Evolutionary conservation across 1,140 invertebrate genomes (phyloP).

Genomic region (Apocrypta bakeri): DNA sequence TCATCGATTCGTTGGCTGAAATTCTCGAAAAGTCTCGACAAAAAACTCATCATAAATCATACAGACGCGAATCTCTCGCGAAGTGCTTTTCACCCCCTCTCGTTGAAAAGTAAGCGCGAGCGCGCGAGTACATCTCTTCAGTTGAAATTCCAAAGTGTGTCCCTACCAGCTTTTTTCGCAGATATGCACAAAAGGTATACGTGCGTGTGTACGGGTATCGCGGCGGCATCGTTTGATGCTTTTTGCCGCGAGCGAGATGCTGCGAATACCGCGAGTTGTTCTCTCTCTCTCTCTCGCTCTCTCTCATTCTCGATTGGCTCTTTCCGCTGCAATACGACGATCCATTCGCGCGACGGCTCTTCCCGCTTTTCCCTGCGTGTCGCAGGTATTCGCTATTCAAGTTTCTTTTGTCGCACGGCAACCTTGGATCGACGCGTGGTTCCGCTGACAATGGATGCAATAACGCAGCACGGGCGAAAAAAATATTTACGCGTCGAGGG

Average conservation of each 20-base stretch:
- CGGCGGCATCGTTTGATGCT: conserved; percentile 65
- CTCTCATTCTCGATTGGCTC: conserved; percentile 56
- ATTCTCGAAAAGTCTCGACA: no score
- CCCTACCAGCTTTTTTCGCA: background rate
- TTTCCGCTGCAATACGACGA: conserved; percentile 52
- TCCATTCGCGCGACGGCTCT: background rate
- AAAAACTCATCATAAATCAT: conserved; percentile 27
- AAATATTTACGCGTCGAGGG: background rate
- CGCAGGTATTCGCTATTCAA: background rate
- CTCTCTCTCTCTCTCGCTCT: no score
- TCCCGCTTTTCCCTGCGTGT: background rate
- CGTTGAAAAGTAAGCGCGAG: background rate
- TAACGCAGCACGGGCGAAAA: background rate
- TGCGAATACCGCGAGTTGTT: conserved; percentile 58
- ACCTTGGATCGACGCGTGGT: background rate
- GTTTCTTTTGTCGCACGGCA: background rate
- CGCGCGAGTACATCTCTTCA: background rate
- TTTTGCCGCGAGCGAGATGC: conserved; percentile 58
- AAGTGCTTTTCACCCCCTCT: conserved; percentile 31
- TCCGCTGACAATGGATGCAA: background rate
- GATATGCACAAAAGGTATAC: background rate
- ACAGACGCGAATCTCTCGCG: conserved; percentile 23
- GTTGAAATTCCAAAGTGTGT: background rate
- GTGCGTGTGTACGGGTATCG: background rate
- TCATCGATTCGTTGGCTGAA: background rate